These are phyloP conservation scores for Phataginus tricuspis DNA, from an alignment of 2,797 vertebrate genomes.

Conservation along the genomic window DNA sequence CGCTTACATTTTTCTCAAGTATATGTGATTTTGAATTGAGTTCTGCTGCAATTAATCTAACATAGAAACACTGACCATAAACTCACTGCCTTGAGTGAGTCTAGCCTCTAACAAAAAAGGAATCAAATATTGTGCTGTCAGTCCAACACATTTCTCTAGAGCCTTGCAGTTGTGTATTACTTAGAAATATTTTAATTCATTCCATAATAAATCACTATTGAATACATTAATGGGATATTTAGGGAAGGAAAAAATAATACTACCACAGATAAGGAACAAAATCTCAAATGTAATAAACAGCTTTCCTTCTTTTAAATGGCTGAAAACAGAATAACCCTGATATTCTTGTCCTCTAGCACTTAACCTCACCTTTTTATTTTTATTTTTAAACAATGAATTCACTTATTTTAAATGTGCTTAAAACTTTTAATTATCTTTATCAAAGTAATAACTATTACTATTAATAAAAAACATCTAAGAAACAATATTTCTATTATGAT, in stretches of 20 bases:
- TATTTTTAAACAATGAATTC: background rate
- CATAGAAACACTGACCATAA: background rate
- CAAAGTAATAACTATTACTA: background rate
- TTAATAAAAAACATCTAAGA: background rate
- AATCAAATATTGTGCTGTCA: background rate
- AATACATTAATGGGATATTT: background rate
- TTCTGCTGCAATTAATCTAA: slow-evolving; percentile 17
- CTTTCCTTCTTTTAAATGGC: background rate
- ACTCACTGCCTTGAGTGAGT: background rate
- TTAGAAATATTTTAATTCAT: background rate
- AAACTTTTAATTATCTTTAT: background rate
- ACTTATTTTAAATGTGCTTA: background rate
- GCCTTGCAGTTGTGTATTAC: background rate
- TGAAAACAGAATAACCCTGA: background rate
- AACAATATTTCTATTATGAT: background rate
- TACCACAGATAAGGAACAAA: background rate
- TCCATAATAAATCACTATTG: background rate
- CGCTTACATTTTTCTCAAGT: background rate
- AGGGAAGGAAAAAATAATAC: background rate
- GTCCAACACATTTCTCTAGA: background rate
- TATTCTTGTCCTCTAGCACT: background rate
- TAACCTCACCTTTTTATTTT: background rate
- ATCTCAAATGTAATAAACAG: background rate
- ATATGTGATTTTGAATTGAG: background rate
- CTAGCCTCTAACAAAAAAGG: background rate